These are phyloP conservation scores for Agrotis exclamationis DNA, from an alignment of 2,888 invertebrate genomes.

Conservation along the genomic window DNA sequence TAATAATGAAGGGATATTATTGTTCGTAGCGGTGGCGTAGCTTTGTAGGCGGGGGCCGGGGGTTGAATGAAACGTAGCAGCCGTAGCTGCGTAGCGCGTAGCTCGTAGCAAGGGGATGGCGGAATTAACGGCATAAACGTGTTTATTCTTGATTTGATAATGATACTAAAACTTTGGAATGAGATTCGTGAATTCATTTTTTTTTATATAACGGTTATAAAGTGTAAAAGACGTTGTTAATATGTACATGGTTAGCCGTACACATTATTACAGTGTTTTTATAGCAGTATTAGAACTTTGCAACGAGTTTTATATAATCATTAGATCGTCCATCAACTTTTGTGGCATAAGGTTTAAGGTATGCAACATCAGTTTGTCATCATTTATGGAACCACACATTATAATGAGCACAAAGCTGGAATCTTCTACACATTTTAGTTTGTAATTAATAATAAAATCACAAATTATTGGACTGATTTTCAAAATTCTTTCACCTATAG, in stretches of 20 bases:
- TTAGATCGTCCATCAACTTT: too few relatives aligned
- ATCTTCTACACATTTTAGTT: too few relatives aligned
- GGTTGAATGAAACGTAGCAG: slow-evolving; percentile 8
- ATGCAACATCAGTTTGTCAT: background rate
- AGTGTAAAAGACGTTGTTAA: background rate
- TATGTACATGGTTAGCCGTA: background rate
- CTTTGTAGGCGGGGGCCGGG: slow-evolving; percentile 1
- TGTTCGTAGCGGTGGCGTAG: slow-evolving; percentile 18
- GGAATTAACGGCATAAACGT: slow-evolving; percentile 7
- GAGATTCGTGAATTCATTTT: background rate
- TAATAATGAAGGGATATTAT: slow-evolving; percentile 26
- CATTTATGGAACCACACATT: background rate
- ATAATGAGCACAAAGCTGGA: background rate
- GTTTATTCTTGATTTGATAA: slow-evolving; percentile 10
- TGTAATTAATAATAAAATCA: too few relatives aligned
- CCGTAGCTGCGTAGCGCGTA: slow-evolving; percentile 9
- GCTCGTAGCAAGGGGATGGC: slow-evolving; percentile 16
- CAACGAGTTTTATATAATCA: background rate
- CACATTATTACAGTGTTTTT: background rate
- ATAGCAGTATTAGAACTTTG: background rate
- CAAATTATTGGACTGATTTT: too few relatives aligned
- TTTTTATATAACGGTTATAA: background rate
- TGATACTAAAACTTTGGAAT: background rate
- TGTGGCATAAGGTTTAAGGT: too few relatives aligned
- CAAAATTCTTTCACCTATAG: too few relatives aligned